Evolutionary conservation across 2,888 invertebrate genomes (phyloP), one percentile per base, ranked within the genome.

Genomic region (Leptogaster cylindrica): DNA sequence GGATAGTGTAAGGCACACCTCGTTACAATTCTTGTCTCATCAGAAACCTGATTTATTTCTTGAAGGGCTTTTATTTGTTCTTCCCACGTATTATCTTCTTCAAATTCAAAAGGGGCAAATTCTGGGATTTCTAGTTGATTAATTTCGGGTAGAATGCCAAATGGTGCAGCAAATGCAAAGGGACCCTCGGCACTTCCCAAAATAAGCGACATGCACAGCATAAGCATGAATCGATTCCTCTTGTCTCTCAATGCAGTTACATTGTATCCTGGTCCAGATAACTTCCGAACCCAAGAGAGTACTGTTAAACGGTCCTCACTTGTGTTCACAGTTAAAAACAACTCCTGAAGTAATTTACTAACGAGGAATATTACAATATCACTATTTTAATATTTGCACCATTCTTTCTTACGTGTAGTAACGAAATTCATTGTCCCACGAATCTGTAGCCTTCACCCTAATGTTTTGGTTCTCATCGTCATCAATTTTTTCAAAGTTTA

Each of bases 171-270:
- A 18, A 14, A 27, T 51, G 67, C n/a, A 33, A 72, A 73, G 8
- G 72, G 72, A 6, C 68, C 39, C 23, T 70, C 69, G 4, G 72
- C 44, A 2, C 50, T 14, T 36, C 66, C 69, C n/a, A 70, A 39
- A n/a, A 55, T 48, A 25, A 72, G 51, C n/a, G 68, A 70, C 36
- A 73, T 61, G 7, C 71, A 70, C 0, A 73, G 18, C 73, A 72
- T 73, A 2, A 73, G 44, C 44, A 73, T 66, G 41, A 71, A 73
- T 2, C 66, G 69, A 64, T 73, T 73, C 10, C 73, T 55, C 51
- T 73, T 73, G 8, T 70, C 70, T 3, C 71, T 63, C 25, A 73
- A 33, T 2, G 10, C 2, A 1, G 50, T 23, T 1, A 71, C 67
- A 63, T 71, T 73, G 48, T 73, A 73, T 0, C 51, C 52, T 2